Percentiles rank a stretch among this genome's conserved stretches.
These are phyloP conservation scores for Peromyscus nudipes DNA, from an alignment of 2,797 vertebrate genomes.

Conservation along the genomic window DNA sequence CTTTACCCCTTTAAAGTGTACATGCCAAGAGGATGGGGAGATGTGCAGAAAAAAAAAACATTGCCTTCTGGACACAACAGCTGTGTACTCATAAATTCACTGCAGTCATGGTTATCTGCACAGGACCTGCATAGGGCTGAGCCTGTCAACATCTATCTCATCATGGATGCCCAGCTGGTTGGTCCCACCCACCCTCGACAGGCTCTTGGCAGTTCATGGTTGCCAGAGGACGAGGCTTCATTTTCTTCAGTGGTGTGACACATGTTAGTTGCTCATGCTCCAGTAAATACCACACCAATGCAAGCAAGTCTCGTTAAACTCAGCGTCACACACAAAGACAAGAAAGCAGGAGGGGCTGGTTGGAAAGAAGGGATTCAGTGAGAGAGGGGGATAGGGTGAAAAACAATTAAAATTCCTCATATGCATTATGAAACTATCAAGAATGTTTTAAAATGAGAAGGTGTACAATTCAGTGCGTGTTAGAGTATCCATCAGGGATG, in stretches of 20 bases:
- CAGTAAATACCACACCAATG: neutral
- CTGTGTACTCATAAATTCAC: neutral
- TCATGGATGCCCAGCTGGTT: neutral
- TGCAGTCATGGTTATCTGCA: neutral
- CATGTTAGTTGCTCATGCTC: neutral
- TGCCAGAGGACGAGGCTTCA: neutral
- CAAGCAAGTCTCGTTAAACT: neutral
- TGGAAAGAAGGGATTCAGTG: neutral
- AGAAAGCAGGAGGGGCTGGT: neutral
- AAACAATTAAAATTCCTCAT: neutral
- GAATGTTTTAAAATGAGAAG: neutral
- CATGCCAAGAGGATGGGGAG: neutral
- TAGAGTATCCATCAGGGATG: neutral
- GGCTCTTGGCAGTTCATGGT: neutral
- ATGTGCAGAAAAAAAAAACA: neutral
- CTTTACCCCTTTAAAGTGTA: neutral
- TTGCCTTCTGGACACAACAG: neutral
- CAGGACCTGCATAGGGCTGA: neutral
- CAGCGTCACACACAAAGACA: neutral
- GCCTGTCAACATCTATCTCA: neutral
- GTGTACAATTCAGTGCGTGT: neutral
- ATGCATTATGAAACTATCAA: neutral
- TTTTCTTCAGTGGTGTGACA: neutral
- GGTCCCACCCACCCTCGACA: neutral
- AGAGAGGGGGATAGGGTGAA: neutral